Base-by-base conservation (phyloP, 1,140 invertebrate genomes). In the Apocrypta bakeri region DNA sequence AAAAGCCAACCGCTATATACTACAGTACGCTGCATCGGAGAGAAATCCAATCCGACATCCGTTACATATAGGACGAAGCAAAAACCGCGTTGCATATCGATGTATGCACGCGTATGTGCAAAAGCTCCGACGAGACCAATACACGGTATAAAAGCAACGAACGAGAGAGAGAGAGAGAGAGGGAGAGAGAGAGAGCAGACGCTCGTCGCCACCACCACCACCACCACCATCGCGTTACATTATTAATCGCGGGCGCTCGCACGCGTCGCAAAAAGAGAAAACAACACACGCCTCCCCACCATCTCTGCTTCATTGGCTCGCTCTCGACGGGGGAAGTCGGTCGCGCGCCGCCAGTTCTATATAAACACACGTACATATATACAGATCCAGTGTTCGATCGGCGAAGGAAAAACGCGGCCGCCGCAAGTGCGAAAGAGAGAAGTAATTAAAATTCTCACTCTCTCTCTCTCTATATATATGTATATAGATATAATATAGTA, bases 391-490 rank as follows among this genome's bases (percentile, higher is more conserved):
- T 76, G 85, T 82, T 74, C 71, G 71, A 61, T 85, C 85, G 69
- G 24, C 17, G 68, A 71, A 79, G 72, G 74, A 73, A 77, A 74
- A 81, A 82, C 83, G 85, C 79, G 82, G 84, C 79, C 74, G 79
- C 79, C 83, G 79, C 83, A 84, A 71, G 83, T 81, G 84, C 17
- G 85, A 85, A 85, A 84, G 83, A 74, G 78, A 84, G 84, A 83
- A 84, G 12, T 31, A 68, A 61, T 40, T 71, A n/a, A n/a, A n/a
- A n/a, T n/a, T n/a, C n/a, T n/a, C n/a, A n/a, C n/a, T n/a, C n/a
- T n/a, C n/a, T n/a, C n/a, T n/a, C n/a, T n/a, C n/a, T n/a, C n/a
- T n/a, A n/a, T n/a, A n/a, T n/a, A n/a, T n/a, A n/a, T n/a, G n/a
- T n/a, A n/a, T n/a, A n/a, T n/a, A n/a, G n/a, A n/a, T n/a, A n/a